A percentile compares a stretch with the other conserved stretches of the same genome.
Evolutionary conservation across 2,113 vertebrate species (phyloP).

Genomic region (Cercopithecus mona): DNA sequence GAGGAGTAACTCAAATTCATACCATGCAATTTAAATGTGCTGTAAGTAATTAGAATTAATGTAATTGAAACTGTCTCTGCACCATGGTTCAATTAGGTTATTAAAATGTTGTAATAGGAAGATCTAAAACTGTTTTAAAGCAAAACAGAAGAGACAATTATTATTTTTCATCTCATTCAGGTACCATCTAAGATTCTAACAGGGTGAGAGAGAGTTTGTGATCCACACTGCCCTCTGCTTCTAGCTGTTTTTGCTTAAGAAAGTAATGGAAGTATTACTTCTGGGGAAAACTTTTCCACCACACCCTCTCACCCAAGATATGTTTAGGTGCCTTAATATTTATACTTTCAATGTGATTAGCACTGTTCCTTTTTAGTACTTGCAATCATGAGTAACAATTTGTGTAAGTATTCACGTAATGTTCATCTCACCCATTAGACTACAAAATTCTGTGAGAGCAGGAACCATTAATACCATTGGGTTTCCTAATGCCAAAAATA

Average conservation of each 20-base stretch:
- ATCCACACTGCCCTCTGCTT: background rate
- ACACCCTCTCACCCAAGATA: rapidly evolving
- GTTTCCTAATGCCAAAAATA: background rate
- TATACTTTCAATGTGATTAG: background rate
- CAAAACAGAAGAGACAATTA: constrained; percentile 48
- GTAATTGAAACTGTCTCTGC: constrained; percentile 74
- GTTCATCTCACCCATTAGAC: background rate
- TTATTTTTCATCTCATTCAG: background rate
- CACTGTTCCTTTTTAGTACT: background rate
- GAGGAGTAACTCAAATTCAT: constrained; percentile 65
- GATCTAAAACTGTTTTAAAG: constrained; percentile 52
- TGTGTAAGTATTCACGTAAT: background rate
- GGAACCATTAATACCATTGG: background rate
- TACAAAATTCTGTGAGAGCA: background rate
- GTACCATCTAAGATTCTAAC: background rate
- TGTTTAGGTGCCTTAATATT: background rate
- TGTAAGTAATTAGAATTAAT: constrained; percentile 83
- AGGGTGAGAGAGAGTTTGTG: background rate
- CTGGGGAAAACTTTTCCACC: background rate
- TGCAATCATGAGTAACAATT: background rate
- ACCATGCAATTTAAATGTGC: constrained; percentile 79
- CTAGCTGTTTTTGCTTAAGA: background rate
- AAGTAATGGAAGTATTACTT: background rate
- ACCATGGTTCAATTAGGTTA: constrained; percentile 72
- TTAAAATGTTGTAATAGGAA: constrained; percentile 68